phyloP scores from a whole-genome alignment of 2,113 vertebrate genomes.

The Anhinga anhinga region DNA sequence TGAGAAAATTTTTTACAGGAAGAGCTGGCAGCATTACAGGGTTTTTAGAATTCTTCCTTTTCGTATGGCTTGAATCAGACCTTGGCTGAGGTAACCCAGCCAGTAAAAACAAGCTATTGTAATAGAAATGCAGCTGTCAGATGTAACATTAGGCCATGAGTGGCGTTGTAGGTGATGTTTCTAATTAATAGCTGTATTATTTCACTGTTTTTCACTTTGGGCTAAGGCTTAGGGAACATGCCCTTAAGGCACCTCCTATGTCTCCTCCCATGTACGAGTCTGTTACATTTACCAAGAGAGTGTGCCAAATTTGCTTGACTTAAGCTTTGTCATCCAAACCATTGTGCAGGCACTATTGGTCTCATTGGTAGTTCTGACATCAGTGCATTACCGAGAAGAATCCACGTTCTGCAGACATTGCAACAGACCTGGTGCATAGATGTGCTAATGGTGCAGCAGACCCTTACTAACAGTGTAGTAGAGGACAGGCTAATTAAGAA shows the following conservation, averaged over 20 bases:
- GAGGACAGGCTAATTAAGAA: not conserved
- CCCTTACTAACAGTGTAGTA: not conserved
- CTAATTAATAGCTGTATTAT: not conserved
- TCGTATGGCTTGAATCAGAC: not conserved
- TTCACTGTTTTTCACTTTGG: not conserved
- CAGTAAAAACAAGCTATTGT: not conserved
- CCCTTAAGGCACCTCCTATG: not conserved
- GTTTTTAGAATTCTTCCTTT: not conserved
- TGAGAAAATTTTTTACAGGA: not conserved
- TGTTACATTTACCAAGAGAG: not conserved
- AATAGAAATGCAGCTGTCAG: conserved; percentile 36
- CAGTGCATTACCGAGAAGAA: not conserved
- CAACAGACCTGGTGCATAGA: not conserved
- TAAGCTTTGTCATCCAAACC: not conserved
- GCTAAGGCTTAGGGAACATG: not conserved
- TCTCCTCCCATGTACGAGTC: not conserved
- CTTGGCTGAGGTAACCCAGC: not conserved
- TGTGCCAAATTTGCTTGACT: not conserved
- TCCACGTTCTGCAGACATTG: not conserved
- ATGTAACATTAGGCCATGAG: not conserved
- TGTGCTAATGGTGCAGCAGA: not conserved
- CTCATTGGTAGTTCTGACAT: not conserved
- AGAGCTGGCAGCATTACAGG: not conserved
- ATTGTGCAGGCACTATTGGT: not conserved
- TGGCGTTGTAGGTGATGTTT: not conserved